Evolutionary conservation across 2,113 vertebrate genomes (phyloP).

Genomic region (Platysternon megacephalum): DNA sequence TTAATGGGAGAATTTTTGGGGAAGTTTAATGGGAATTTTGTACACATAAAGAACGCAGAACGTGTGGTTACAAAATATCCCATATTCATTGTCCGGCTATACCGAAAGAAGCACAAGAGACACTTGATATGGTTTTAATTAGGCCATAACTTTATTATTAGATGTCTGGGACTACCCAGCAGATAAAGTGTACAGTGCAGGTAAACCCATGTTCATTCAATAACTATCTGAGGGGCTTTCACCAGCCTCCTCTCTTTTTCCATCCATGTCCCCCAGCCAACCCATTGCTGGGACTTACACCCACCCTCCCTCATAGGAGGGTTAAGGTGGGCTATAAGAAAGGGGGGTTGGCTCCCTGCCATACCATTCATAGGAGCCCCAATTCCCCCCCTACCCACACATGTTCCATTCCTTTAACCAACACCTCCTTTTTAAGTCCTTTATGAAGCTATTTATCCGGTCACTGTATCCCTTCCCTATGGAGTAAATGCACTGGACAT

Average conservation of each 20-base stretch:
- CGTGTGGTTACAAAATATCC: background rate
- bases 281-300: background rate
- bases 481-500: background rate
- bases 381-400: too few relatives aligned
- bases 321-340: background rate
- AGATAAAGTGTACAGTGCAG: background rate
- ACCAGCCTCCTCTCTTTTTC: background rate
- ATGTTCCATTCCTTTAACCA: background rate
- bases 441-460: background rate
- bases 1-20: too few relatives aligned
- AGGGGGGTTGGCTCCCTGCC: background rate
- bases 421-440: background rate
- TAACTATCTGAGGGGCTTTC: background rate
- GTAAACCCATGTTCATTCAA: background rate
- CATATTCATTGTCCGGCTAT: background rate
- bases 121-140: background rate
- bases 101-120: background rate
- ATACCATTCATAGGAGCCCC: background rate
- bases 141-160: background rate
- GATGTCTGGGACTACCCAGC: background rate
- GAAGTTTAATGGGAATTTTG: background rate
- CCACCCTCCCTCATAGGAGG: background rate
- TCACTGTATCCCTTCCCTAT: background rate
- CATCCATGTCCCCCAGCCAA: background rate
- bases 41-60: background rate